Percentiles rank a stretch among this genome's conserved stretches.
These are phyloP conservation scores for Catharus fuscescens DNA, from an alignment of 2,113 vertebrate species.

Conservation along the genomic window DNA sequence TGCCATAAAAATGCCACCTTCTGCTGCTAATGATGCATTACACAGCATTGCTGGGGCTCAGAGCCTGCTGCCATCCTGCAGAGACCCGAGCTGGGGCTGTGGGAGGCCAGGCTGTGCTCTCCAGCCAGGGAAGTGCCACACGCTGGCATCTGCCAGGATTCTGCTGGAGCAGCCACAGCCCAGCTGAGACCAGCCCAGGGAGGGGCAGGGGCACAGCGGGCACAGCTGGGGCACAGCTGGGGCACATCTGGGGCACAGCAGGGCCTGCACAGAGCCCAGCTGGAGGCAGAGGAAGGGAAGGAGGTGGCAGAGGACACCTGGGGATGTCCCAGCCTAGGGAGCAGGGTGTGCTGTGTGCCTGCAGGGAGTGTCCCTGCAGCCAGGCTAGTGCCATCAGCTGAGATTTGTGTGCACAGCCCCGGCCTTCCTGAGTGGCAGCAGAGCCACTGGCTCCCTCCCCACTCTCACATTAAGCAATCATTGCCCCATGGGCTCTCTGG, in stretches of 20 bases:
- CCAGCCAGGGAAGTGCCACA: not conserved
- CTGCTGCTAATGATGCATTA: not conserved
- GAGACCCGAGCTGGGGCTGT: not conserved
- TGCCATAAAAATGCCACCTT: slow-evolving; percentile 24
- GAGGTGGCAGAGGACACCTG: not conserved
- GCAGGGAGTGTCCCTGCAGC: not conserved
- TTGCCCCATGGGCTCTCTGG: not conserved
- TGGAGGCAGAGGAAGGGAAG: not conserved
- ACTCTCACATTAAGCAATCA: not conserved
- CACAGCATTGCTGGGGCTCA: not conserved
- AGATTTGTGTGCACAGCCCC: not conserved
- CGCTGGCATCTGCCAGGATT: not conserved
- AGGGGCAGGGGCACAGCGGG: not conserved
- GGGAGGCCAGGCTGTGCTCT: not conserved
- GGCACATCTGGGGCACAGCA: not conserved
- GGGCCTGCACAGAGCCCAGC: not conserved
- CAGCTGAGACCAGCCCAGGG: not conserved
- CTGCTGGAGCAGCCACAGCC: too few relatives aligned
- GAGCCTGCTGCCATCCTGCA: not conserved
- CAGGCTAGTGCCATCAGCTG: not conserved
- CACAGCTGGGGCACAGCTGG: not conserved
- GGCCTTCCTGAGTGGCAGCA: not conserved
- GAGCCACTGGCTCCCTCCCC: not conserved
- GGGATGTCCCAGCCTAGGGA: not conserved
- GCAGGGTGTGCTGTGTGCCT: not conserved